These are phyloP conservation scores for Ostrea edulis DNA, from an alignment of 1,140 invertebrate species.

Conservation along the genomic window DNA sequence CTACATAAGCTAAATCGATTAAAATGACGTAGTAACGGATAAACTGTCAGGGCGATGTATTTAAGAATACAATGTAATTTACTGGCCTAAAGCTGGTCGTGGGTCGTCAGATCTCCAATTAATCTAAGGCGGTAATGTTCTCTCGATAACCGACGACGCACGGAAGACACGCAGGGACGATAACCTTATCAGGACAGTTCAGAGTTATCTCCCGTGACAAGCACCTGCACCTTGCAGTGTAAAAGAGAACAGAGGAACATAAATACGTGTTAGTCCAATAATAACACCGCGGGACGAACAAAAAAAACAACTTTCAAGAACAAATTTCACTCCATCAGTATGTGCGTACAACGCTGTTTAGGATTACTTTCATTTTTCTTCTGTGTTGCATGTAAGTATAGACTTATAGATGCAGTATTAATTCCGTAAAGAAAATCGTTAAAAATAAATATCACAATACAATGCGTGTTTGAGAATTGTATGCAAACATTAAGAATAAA, in stretches of 20 bases:
- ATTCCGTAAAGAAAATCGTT: too few species aligned
- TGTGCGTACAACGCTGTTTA: not conserved
- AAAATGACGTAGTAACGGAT: too few species aligned
- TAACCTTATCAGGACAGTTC: not conserved
- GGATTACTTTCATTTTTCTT: not conserved
- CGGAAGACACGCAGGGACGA: conserved; percentile 11
- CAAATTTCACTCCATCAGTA: not conserved
- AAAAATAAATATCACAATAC: too few species aligned
- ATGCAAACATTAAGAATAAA: too few species aligned
- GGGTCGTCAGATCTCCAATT: too few species aligned
- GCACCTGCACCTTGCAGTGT: not conserved
- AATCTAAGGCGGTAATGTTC: not conserved
- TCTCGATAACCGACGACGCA: not conserved
- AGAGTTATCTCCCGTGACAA: not conserved
- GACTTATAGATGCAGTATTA: not conserved
- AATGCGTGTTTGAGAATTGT: too few species aligned
- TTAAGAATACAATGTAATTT: too few species aligned
- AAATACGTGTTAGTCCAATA: not conserved
- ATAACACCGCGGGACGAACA: not conserved
- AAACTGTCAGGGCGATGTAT: too few species aligned
- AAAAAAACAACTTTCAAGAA: not conserved
- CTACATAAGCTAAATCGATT: too few species aligned
- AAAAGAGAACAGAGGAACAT: not conserved
- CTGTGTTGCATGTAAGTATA: not conserved
- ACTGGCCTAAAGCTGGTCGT: too few species aligned